phyloP scores from a whole-genome alignment of 2,797 vertebrate genomes.

The Pseudopleuronectes americanus region DNA sequence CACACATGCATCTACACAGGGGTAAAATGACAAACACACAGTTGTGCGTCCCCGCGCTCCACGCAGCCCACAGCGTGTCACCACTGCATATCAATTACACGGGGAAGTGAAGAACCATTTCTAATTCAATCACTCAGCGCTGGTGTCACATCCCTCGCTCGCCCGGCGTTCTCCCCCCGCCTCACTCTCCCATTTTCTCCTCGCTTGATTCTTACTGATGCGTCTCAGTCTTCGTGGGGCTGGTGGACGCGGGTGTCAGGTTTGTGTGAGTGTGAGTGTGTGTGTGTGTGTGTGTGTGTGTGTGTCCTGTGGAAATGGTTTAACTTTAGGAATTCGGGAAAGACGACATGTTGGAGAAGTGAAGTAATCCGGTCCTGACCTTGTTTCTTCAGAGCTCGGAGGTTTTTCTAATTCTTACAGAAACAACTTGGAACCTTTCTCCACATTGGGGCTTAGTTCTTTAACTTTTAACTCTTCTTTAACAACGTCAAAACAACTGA shows the following conservation, averaged over 20 bases:
- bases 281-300: conserved; percentile 15
- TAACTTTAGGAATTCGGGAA: neutral
- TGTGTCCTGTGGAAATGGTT: neutral
- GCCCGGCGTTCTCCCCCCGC: conserved; percentile 19
- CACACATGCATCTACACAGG: conserved; percentile 3
- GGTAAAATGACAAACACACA: conserved; percentile 46
- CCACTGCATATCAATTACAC: conserved; percentile 76
- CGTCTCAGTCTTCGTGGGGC: conserved; percentile 29
- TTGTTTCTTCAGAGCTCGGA: conserved; percentile 7
- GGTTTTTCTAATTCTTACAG: conserved; percentile 7
- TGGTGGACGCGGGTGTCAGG: conserved; percentile 30
- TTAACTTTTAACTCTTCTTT: neutral
- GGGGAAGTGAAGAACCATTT: conserved; percentile 73
- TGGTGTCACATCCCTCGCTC: conserved; percentile 69
- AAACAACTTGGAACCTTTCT: neutral
- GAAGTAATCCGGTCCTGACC: conserved; percentile 31
- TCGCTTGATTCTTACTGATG: conserved; percentile 52
- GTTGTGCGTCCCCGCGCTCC: conserved; percentile 38
- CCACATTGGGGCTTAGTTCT: neutral
- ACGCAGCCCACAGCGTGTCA: conserved; percentile 56
- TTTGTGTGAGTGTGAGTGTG: conserved; percentile 1
- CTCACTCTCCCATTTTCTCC: conserved; percentile 24
- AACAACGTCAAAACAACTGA: no score
- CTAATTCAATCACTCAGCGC: conserved; percentile 78
- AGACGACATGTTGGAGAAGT: conserved; percentile 9